Evolutionary conservation across 2,113 vertebrate genomes (phyloP), one percentile per base, ranked within the genome.

Genomic region (Pantherophis guttatus): DNA sequence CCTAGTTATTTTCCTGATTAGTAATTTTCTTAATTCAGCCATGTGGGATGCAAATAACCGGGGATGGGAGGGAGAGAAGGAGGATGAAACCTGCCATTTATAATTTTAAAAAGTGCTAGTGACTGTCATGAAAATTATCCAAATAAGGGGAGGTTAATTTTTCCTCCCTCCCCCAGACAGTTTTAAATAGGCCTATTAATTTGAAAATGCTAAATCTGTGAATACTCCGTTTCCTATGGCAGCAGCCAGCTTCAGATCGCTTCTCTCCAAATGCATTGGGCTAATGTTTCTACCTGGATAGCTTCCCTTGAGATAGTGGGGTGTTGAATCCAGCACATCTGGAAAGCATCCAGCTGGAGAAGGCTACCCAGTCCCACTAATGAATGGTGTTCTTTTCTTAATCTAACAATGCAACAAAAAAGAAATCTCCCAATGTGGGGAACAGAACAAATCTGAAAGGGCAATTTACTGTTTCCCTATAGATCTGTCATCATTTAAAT

Each of bases 11-110:
- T 87, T 87, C 48, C 26, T 92, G 70, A 85, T 91, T 95, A 75
- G 89, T 19, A 95, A 92, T 95, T 91, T 95, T 90, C 92, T 96
- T 88, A 93, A 90, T 93, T 97, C 65, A 58, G 54, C 65, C 21
- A 89, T 94, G 44, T 59, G 23, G 50, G 81, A 26, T 39, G 54
- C 24, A 53, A 55, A 92, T 88, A 88, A 54, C 33, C 0, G 15
- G 29, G 52, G 87, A 33, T 33, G 55, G 39, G 29, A 26, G 26
- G 33, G 33, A 81, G 33, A 21, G 75, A 21, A 54, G 93, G 91
- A 87, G 3, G 26, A 57, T 39, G 58, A 95, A 94, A 94, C 85
- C 75, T 93, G 21, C 81, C 94, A 92, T 89, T 87, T 94, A 58
- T 89, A 94, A 95, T 53, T 54, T 19, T 94, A 93, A 92, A 93